Conservation (phyloP, 2,888 invertebrate species). For the Anaspis maculata region DNA sequence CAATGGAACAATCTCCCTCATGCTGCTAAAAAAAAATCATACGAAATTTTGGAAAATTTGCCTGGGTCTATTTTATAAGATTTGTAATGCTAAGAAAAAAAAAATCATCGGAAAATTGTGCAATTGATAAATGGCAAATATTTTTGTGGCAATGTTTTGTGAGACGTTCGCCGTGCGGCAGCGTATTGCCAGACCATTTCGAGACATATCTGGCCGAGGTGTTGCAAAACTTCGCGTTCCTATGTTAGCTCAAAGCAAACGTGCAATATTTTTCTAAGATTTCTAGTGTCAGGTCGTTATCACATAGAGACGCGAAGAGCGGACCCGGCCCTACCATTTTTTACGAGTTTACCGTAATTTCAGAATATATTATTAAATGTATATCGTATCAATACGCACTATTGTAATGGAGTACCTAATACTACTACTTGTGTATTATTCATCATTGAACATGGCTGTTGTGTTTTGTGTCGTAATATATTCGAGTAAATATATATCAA, state of each 20-base stretch:
- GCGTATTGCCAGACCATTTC: conserved; percentile 44
- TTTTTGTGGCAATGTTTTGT: conserved; percentile 37
- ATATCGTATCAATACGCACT: conserved; percentile 15
- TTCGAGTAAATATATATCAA: conserved; percentile 36
- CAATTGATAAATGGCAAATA: conserved; percentile 34
- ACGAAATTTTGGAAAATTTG: too few relatives aligned
- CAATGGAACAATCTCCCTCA: conserved; percentile 5
- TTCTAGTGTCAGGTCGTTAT: conserved; percentile 43
- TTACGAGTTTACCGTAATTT: conserved; percentile 38
- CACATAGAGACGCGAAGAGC: conserved; percentile 39
- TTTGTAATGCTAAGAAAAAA: conserved; percentile 8
- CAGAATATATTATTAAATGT: conserved; percentile 27
- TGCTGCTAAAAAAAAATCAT: conserved; percentile 14
- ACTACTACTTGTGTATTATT: conserved; percentile 18
- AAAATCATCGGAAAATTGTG: conserved; percentile 18
- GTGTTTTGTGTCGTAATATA: conserved; percentile 39
- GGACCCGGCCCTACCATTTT: conserved; percentile 35
- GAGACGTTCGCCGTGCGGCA: conserved; percentile 24
- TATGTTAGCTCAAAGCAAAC: conserved; percentile 31
- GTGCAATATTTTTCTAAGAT: conserved; percentile 39
- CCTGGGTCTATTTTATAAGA: too few relatives aligned
- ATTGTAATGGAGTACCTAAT: conserved; percentile 18
- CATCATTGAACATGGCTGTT: conserved; percentile 35
- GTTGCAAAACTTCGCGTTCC: conserved; percentile 36
- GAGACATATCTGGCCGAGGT: conserved; percentile 41